A percentile compares a stretch with the other conserved stretches of the same genome.
These are phyloP conservation scores for Choristoneura fumiferana DNA, from an alignment of 1,140 invertebrate genomes.

Conservation along the genomic window DNA sequence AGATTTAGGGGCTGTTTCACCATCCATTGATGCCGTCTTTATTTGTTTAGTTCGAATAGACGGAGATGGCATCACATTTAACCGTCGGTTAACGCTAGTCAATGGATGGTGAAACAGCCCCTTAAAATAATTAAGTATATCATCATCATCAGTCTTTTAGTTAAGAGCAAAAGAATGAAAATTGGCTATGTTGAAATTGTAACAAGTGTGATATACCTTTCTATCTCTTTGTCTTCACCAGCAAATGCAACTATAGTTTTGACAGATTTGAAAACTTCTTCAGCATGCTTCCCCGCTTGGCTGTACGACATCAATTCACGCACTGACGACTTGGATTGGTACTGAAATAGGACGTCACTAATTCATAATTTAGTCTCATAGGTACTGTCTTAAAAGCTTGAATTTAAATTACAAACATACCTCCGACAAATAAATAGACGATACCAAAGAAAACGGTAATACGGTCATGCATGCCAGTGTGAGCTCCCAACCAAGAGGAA, in stretches of 20 bases:
- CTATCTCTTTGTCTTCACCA: slow-evolving; percentile 86
- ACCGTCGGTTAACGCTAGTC: too few species aligned
- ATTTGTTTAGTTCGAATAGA: too few species aligned
- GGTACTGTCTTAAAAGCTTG: too few species aligned
- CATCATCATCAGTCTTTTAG: too few species aligned
- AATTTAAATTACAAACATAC: slow-evolving; percentile 38
- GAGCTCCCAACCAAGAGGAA: slow-evolving; percentile 90
- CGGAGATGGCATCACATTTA: too few species aligned
- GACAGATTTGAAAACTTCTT: slow-evolving; percentile 88
- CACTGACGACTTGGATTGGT: slow-evolving; percentile 83
- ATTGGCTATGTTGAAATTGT: too few species aligned
- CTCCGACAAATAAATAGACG: slow-evolving; percentile 61
- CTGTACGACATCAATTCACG: slow-evolving; percentile 87
- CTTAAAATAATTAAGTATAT: too few species aligned
- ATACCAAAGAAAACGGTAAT: slow-evolving; percentile 65
- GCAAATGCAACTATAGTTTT: slow-evolving; percentile 89
- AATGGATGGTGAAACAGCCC: too few species aligned
- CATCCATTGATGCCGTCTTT: too few species aligned
- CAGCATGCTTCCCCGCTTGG: slow-evolving; percentile 87
- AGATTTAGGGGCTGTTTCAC: too few species aligned
- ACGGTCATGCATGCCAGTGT: slow-evolving; percentile 84
- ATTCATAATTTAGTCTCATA: neutral
- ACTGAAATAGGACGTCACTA: slow-evolving; percentile 43
- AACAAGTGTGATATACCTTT: slow-evolving; percentile 80
- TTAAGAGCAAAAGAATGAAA: too few species aligned